phyloP scores from a whole-genome alignment of 2,888 invertebrate genomes.

The Platynereis dumerilii region DNA sequence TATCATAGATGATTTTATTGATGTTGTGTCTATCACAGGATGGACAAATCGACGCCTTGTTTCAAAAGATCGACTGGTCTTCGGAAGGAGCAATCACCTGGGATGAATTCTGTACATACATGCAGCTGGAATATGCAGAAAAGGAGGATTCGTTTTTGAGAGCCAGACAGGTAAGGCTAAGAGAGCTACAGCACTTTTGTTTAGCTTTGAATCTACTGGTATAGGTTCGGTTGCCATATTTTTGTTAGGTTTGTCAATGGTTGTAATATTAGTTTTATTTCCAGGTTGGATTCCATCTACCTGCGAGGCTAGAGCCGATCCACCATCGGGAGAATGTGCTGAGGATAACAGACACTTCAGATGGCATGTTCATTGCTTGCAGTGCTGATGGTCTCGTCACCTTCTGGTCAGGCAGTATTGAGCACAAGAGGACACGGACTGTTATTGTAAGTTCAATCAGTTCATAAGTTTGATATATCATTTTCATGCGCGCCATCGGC shows the following conservation, averaged over 20 bases:
- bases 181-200: no score
- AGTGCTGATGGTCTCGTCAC: slow-evolving; percentile 62
- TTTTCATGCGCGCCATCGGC: not conserved
- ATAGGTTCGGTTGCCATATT: no score
- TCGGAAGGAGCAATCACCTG: slow-evolving; percentile 61
- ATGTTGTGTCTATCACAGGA: no score
- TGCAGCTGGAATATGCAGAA: slow-evolving; percentile 63
- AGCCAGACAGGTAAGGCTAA: slow-evolving; percentile 54
- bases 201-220: no score
- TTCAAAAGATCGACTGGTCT: slow-evolving; percentile 64
- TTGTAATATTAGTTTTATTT: no score
- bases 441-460: slow-evolving; percentile 58
- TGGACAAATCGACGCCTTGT: slow-evolving; percentile 59
- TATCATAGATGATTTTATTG: no score
- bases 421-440: slow-evolving; percentile 54
- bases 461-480: no score
- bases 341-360: slow-evolving; percentile 56
- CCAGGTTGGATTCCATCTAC: slow-evolving; percentile 50
- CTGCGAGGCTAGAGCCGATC: slow-evolving; percentile 58
- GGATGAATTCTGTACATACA: slow-evolving; percentile 65
- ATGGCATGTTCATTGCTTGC: slow-evolving; percentile 61
- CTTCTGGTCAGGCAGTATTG: slow-evolving; percentile 58
- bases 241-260: no score
- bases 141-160: slow-evolving; percentile 61
- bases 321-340: slow-evolving; percentile 61